Conservation (phyloP, 2,888 invertebrate genomes). For the Hipparchia sbordonii region DNA sequence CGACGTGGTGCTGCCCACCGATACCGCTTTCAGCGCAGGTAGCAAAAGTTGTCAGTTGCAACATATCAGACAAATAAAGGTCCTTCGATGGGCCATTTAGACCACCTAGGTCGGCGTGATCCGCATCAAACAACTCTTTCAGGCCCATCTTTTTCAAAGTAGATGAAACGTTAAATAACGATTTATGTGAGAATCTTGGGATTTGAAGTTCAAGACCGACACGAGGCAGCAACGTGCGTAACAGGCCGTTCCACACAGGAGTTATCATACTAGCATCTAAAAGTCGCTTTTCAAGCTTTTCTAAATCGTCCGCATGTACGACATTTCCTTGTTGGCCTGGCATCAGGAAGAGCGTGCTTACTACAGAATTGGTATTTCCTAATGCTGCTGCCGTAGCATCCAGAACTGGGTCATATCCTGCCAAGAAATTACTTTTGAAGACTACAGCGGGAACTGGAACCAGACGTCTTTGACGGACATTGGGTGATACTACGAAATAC, state of each 20-base stretch:
- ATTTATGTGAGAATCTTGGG: slow-evolving; percentile 92
- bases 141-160: slow-evolving; percentile 92
- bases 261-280: slow-evolving; percentile 86
- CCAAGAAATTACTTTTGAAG: slow-evolving; percentile 89
- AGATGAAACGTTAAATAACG: slow-evolving; percentile 90
- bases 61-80: slow-evolving; percentile 91
- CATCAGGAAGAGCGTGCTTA: slow-evolving; percentile 91
- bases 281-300: slow-evolving; percentile 87
- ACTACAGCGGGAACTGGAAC: slow-evolving; percentile 93
- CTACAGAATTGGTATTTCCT: slow-evolving; percentile 86
- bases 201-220: slow-evolving; percentile 91
- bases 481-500: slow-evolving; percentile 92
- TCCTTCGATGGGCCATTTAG: slow-evolving; percentile 91
- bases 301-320: slow-evolving; percentile 90
- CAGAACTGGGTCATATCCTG: slow-evolving; percentile 92
- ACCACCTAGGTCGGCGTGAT: slow-evolving; percentile 91
- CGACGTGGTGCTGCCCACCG: slow-evolving; percentile 89
- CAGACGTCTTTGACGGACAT: slow-evolving; percentile 89
- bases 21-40: slow-evolving; percentile 90
- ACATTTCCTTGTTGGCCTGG: slow-evolving; percentile 93
- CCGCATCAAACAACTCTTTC: slow-evolving; percentile 89
- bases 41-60: slow-evolving; percentile 92
- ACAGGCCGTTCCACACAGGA: slow-evolving; percentile 88
- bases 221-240: slow-evolving; percentile 88
- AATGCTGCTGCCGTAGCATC: slow-evolving; percentile 93